These are phyloP conservation scores for Coptotermes formosanus DNA, from an alignment of 1,140 invertebrate genomes.

Conservation along the genomic window DNA sequence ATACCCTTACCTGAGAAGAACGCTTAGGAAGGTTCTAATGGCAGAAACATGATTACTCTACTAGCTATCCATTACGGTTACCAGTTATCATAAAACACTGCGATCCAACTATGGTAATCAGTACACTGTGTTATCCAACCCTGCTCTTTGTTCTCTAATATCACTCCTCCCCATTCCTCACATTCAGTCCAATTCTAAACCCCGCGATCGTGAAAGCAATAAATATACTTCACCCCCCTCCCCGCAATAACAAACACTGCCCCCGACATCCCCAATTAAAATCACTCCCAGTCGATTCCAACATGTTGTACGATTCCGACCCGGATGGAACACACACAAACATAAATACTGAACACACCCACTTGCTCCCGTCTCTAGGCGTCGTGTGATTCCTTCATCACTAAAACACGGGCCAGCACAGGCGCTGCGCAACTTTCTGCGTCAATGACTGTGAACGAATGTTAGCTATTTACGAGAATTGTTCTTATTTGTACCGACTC, in stretches of 20 bases:
- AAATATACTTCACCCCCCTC: not conserved
- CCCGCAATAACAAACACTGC: not conserved
- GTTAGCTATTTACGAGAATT: too few relatives aligned
- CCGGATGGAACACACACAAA: not conserved
- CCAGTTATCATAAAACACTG: too few relatives aligned
- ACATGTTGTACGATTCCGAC: not conserved
- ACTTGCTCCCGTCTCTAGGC: not conserved
- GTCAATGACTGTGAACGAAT: too few relatives aligned
- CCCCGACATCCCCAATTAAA: not conserved
- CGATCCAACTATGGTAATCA: not conserved
- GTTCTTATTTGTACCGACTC: too few relatives aligned
- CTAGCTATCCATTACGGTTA: too few relatives aligned
- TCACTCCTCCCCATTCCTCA: not conserved
- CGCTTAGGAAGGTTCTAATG: too few relatives aligned
- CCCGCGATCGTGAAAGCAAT: slow-evolving; percentile 1
- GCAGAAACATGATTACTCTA: too few relatives aligned
- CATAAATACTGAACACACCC: not conserved
- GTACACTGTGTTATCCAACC: not conserved
- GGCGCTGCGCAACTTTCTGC: not conserved
- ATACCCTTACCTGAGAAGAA: too few relatives aligned
- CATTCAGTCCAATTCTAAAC: slow-evolving; percentile 10
- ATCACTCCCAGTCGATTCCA: not conserved
- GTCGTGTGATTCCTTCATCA: not conserved
- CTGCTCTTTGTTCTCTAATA: slow-evolving; percentile 9
- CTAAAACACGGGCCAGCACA: not conserved